A percentile compares a stretch with the other conserved stretches of the same genome.
Conservation (phyloP, 2,797 vertebrate genomes). For the Schizopygopsis pylzovi region DNA sequence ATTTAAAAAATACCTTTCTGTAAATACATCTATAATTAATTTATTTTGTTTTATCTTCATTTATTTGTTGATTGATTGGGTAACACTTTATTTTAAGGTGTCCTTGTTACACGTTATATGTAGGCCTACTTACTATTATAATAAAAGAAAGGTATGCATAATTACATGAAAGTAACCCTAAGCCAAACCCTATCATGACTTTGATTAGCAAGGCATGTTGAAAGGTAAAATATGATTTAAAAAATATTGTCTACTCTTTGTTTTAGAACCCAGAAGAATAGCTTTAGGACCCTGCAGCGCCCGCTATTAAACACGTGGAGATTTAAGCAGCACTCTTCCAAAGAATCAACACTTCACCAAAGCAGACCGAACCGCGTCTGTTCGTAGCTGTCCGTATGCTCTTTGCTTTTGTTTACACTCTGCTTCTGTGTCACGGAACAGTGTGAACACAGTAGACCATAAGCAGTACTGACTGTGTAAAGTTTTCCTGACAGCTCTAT, state of each 20-base stretch:
- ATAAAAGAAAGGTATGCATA: not conserved
- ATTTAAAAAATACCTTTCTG: not conserved
- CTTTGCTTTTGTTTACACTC: not conserved
- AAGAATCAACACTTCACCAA: slow-evolving; percentile 36
- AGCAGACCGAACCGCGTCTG: slow-evolving; percentile 5
- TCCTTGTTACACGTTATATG: not conserved
- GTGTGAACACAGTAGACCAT: not conserved
- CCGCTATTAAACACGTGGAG: slow-evolving; percentile 29
- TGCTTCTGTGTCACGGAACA: not conserved
- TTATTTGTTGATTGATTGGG: not conserved
- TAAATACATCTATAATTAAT: not conserved
- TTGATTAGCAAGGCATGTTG: not conserved
- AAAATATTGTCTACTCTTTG: not conserved
- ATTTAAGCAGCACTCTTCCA: slow-evolving; percentile 14
- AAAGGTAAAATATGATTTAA: not conserved
- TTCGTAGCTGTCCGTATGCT: not conserved
- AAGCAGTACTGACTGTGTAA: slow-evolving; percentile 26
- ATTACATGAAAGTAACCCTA: not conserved
- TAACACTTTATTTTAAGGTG: not conserved
- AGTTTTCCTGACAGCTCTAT: slow-evolving; percentile 47
- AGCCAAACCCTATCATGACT: not conserved
- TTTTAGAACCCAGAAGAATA: not conserved
- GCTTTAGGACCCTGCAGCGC: slow-evolving; percentile 44
- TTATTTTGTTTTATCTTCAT: not conserved
- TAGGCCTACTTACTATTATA: not conserved